Evolutionary conservation across 2,888 invertebrate species (phyloP).

Genomic region (Drosophila aldrichi): DNA sequence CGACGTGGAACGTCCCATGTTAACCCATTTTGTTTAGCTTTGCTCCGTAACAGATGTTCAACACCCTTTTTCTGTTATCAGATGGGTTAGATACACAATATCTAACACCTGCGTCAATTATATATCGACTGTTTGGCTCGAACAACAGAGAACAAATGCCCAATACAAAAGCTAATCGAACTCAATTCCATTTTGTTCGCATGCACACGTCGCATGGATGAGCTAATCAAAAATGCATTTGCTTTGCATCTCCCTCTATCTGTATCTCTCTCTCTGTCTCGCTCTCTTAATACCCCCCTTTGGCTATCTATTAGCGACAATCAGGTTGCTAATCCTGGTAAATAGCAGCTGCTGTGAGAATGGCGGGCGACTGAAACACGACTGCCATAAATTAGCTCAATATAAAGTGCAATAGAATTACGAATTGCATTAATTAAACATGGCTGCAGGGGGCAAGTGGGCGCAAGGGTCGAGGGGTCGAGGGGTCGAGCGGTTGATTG

Average conservation of each 20-base stretch:
- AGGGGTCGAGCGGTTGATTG: neutral
- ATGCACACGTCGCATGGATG: conserved; percentile 6
- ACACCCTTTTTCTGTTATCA: conserved; percentile 1
- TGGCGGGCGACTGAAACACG: conserved; percentile 10
- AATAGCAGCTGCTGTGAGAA: conserved; percentile 38
- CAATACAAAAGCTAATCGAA: conserved; percentile 7
- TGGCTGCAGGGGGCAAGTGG: conserved; percentile 2
- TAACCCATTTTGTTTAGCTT: neutral
- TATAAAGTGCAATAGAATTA: conserved; percentile 52
- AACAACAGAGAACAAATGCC: neutral
- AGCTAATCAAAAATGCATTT: conserved; percentile 26
- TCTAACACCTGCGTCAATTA: conserved; percentile 12
- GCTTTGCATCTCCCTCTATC: neutral
- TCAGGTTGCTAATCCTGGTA: conserved; percentile 46
- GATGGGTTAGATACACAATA: conserved; percentile 1
- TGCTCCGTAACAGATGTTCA: neutral
- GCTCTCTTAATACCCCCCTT: neutral
- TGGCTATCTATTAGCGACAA: conserved; percentile 19
- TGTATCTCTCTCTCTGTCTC: neutral
- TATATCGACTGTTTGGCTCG: neutral
- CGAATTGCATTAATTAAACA: conserved; percentile 58
- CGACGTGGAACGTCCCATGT: neutral
- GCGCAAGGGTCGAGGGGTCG: neutral
- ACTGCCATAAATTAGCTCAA: conserved; percentile 57
- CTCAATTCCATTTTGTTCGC: conserved; percentile 26